phyloP scores from a whole-genome alignment of 2,888 invertebrate genomes.

The Leptarthrus brevirostris region DNA sequence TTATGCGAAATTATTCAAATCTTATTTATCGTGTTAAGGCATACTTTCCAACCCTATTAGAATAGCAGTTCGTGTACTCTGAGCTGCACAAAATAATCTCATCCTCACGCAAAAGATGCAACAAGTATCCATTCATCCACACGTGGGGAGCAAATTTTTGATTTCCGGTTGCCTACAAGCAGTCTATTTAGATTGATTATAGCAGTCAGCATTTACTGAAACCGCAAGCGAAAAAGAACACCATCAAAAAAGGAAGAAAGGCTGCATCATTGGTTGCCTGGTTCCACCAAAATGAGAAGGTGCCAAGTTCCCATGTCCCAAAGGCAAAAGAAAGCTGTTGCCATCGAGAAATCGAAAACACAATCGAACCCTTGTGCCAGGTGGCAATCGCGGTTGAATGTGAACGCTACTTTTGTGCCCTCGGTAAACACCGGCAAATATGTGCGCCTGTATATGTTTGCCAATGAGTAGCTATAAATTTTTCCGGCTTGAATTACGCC shows the following conservation, averaged over 20 bases:
- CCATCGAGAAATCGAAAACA: not conserved
- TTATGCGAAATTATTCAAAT: too few relatives aligned
- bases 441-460: not conserved
- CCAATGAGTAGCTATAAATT: not conserved
- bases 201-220: too few relatives aligned
- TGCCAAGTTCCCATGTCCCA: not conserved
- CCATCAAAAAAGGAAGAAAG: not conserved
- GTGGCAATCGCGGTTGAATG: conserved; percentile 28
- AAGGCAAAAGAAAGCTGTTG: not conserved
- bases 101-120: too few relatives aligned
- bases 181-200: conserved; percentile 18
- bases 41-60: too few relatives aligned
- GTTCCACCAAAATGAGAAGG: not conserved
- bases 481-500: not conserved
- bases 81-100: too few relatives aligned
- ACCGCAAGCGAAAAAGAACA: too few relatives aligned
- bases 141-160: too few relatives aligned
- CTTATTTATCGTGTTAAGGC: too few relatives aligned
- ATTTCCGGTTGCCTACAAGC: conserved; percentile 22
- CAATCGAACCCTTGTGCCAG: conserved; percentile 25
- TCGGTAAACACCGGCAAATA: not conserved
- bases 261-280: not conserved
- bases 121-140: too few relatives aligned
- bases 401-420: not conserved
- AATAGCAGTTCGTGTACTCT: too few relatives aligned